Evolutionary conservation across 92 coral and sea anemone genomes (phyloP).

Genomic region (Palythoa caribaeorum): DNA sequence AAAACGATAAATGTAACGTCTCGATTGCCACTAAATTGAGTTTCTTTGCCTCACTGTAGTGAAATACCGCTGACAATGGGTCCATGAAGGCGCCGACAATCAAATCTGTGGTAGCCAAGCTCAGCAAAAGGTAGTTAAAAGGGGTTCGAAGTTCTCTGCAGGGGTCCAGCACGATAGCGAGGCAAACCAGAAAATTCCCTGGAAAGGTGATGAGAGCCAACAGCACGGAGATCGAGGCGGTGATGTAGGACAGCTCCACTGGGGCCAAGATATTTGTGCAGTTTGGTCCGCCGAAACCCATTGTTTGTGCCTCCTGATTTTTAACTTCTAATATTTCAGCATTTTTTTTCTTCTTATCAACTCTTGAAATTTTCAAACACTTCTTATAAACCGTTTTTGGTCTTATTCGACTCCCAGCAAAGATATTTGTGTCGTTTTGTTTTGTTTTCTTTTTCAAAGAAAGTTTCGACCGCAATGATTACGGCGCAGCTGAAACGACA

Average conservation of each 20-base stretch:
- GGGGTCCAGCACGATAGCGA: slow-evolving; percentile 85
- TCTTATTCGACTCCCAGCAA: too few relatives aligned
- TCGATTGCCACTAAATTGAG: slow-evolving; percentile 64
- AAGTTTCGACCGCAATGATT: background rate
- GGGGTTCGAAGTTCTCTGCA: slow-evolving; percentile 84
- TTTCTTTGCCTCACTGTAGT: slow-evolving; percentile 75
- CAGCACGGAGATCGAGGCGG: slow-evolving; percentile 71
- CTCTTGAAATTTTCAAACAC: background rate
- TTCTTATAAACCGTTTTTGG: too few relatives aligned
- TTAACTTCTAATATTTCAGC: background rate
- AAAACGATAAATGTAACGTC: slow-evolving; percentile 73
- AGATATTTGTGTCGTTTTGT: too few relatives aligned
- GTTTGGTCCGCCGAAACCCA: slow-evolving; percentile 44
- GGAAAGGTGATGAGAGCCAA: slow-evolving; percentile 79
- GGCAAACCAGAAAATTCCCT: slow-evolving; percentile 86
- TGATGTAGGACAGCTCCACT: slow-evolving; percentile 70
- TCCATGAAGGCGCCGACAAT: slow-evolving; percentile 84
- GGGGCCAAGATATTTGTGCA: slow-evolving; percentile 67
- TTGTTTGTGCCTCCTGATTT: background rate
- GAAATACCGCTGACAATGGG: slow-evolving; percentile 80
- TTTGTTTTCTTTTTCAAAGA: background rate
- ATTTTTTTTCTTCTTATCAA: background rate
- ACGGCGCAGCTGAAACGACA: background rate
- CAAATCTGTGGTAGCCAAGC: slow-evolving; percentile 87
- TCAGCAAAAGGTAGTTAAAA: slow-evolving; percentile 79